phyloP scores from a whole-genome alignment of 2,888 invertebrate species.

The Crossocerus cetratus region DNA sequence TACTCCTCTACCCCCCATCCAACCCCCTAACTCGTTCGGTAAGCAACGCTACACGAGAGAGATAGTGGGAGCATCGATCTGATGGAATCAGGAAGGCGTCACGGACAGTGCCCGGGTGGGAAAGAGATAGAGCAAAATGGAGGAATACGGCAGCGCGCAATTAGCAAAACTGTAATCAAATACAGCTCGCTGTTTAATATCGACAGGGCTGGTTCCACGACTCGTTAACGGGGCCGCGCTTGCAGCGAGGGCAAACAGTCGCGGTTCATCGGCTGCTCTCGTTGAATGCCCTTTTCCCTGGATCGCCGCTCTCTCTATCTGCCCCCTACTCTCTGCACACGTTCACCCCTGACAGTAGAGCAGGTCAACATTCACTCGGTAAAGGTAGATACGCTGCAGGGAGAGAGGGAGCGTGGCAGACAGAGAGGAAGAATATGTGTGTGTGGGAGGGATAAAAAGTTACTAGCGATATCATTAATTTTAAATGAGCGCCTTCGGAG shows the following conservation, averaged over 20 bases:
- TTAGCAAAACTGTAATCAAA: slow-evolving; percentile 68
- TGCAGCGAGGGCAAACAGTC: slow-evolving; percentile 57
- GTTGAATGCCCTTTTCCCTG: slow-evolving; percentile 10
- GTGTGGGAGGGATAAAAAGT: too few relatives aligned
- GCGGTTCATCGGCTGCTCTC: slow-evolving; percentile 21
- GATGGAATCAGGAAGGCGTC: background rate
- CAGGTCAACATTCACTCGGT: background rate
- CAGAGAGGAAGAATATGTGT: too few relatives aligned
- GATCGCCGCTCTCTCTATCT: background rate
- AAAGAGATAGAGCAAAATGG: slow-evolving; percentile 5
- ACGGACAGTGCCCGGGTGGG: background rate
- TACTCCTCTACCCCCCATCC: slow-evolving; percentile 24
- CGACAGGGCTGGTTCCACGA: slow-evolving; percentile 41
- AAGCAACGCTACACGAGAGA: background rate
- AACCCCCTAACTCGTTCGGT: background rate
- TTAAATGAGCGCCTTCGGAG: too few relatives aligned
- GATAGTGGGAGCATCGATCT: slow-evolving; percentile 2
- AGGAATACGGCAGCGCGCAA: slow-evolving; percentile 47
- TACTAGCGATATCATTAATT: too few relatives aligned
- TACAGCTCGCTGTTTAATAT: slow-evolving; percentile 60
- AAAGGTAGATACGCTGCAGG: too few relatives aligned
- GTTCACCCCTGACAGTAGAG: background rate
- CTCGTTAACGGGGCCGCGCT: slow-evolving; percentile 47
- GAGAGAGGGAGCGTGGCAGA: too few relatives aligned
- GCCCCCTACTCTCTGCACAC: background rate